Percentiles rank a stretch among this genome's conserved stretches.
These are phyloP conservation scores for Spisula subtruncata DNA, from an alignment of 2,888 invertebrate genomes.

Conservation along the genomic window DNA sequence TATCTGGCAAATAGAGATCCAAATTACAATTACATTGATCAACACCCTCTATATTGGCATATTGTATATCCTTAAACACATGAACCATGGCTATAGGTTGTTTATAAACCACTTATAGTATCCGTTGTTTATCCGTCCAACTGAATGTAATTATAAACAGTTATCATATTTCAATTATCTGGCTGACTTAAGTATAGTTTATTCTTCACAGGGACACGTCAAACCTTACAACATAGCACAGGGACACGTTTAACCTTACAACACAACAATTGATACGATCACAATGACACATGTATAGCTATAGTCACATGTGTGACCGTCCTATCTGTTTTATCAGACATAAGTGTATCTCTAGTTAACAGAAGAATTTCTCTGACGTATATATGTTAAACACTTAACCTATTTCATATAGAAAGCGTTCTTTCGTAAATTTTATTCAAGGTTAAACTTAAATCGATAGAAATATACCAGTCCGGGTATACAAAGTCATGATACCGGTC, in stretches of 20 bases:
- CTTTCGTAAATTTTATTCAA: background rate
- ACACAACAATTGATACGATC: background rate
- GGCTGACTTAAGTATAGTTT: background rate
- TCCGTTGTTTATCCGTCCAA: background rate
- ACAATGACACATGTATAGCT: background rate
- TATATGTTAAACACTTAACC: too few species aligned
- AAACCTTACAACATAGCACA: background rate
- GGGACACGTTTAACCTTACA: background rate
- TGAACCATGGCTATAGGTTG: conserved; percentile 34
- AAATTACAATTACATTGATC: conserved; percentile 48
- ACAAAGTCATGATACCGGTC: background rate
- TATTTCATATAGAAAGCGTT: background rate
- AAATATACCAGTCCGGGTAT: too few species aligned
- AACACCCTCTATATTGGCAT: conserved; percentile 36
- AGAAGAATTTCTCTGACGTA: background rate
- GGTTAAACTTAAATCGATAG: background rate
- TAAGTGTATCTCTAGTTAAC: background rate
- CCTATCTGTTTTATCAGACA: background rate
- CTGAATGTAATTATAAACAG: background rate
- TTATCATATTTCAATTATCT: background rate
- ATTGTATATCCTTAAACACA: conserved; percentile 54
- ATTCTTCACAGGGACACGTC: background rate
- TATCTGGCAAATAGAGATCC: conserved; percentile 59
- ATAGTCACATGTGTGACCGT: background rate
- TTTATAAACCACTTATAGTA: background rate